Base-by-base conservation (phyloP, 1,140 invertebrate species). In the Drosophila jambulina region DNA sequence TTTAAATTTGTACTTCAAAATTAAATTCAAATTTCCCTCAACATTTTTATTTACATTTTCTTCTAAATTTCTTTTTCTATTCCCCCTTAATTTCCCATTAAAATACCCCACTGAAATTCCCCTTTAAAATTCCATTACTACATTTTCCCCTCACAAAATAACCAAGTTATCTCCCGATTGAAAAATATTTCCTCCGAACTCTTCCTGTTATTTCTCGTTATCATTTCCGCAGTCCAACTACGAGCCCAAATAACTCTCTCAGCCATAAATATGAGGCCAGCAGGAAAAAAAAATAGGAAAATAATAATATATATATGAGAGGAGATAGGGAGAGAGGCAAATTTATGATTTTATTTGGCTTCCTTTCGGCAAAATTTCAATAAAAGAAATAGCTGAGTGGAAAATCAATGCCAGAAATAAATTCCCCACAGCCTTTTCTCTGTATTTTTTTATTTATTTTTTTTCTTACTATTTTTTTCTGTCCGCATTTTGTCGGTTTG, bases 341-440 rank as follows among this genome's bases (percentile, higher is more conserved):
- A 70, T 70, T 71, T 71, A 72, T 60, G 68, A 72, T 72, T 60
- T 72, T 72, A 60, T 72, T 59, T 58, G 43, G 53, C 34, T 71
- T 71, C 43, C 69, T 59, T 34, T 68, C 34, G 25, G 27, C 40
- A 36, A 32, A 42, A 61, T 46, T 40, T 60, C 70, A 60, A 61
- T 72, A 59, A 74, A 61, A 36, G 56, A 61, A 74, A 74, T 54
- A 74, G 40, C 49, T 62, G 48, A 75, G 58, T 48, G 71, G 70
- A 72, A 72, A 72, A 72, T 72, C 69, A 72, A 72, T 72, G 67
- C 68, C 53, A 40, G 53, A 59, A 23, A 75, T 46, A 62, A 59
- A 58, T 58, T 71, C 64, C 45, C 43, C 25, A 48, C 36, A 42
- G 32, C 64, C 40, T 25, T 23, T 25, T 19, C 40, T 48, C 17